These are phyloP conservation scores for Oncopeltus fasciatus DNA, from an alignment of 1,140 invertebrate genomes.

Conservation along the genomic window DNA sequence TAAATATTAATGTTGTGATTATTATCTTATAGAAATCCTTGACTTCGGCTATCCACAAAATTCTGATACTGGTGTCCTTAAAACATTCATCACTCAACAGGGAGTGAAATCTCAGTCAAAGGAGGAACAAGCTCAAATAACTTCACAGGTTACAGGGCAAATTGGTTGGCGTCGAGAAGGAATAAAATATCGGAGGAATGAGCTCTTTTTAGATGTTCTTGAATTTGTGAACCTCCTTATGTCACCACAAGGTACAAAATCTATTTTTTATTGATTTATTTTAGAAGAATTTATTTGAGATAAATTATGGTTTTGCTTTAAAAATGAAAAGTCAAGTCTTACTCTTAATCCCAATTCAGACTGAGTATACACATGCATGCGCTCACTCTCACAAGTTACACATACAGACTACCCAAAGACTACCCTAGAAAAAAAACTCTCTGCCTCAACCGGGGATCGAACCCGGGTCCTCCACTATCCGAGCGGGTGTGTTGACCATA, in stretches of 20 bases:
- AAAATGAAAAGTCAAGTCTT: no score
- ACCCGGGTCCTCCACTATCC: no score
- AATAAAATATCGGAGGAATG: slow-evolving; percentile 97
- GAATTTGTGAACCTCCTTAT: slow-evolving; percentile 98
- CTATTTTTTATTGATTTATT: no score
- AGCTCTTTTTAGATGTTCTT: slow-evolving; percentile 95
- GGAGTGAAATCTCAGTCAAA: slow-evolving; percentile 97
- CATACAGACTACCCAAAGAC: no score
- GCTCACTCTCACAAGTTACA: no score
- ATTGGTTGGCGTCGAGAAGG: slow-evolving; percentile 99
- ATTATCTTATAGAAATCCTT: slow-evolving; percentile 70
- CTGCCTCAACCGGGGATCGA: no score
- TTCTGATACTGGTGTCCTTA: slow-evolving; percentile 96
- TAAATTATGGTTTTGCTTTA: no score
- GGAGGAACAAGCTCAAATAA: slow-evolving; percentile 99
- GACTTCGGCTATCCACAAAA: slow-evolving; percentile 99
- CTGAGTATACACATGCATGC: no score
- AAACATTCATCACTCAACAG: slow-evolving; percentile 99
- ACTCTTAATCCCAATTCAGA: no score
- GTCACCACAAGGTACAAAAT: slow-evolving; percentile 98
- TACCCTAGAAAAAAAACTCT: no score
- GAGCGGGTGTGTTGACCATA: no score
- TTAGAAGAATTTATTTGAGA: no score
- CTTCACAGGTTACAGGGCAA: slow-evolving; percentile 94
- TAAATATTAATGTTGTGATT: not conserved